These are phyloP conservation scores for Peromyscus leucopus DNA, from an alignment of 2,113 vertebrate species.

Conservation along the genomic window DNA sequence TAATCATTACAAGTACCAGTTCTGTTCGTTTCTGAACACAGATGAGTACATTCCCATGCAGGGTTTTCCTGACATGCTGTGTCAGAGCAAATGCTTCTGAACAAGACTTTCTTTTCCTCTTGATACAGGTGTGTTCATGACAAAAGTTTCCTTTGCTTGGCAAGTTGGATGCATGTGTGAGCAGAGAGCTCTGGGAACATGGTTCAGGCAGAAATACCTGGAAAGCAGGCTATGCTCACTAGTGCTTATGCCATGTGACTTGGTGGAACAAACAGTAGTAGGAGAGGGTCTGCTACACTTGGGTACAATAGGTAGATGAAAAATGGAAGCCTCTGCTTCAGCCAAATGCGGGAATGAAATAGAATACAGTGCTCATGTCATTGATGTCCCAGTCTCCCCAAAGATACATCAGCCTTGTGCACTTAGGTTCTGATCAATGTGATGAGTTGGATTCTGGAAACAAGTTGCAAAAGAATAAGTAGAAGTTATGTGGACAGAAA, in stretches of 20 bases:
- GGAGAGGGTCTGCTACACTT: background rate
- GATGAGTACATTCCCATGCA: background rate
- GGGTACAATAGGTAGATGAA: background rate
- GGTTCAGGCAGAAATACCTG: background rate
- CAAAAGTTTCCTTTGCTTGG: background rate
- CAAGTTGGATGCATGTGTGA: background rate
- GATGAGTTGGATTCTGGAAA: background rate
- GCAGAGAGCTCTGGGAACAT: background rate
- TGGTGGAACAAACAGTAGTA: background rate
- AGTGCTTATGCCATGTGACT: background rate
- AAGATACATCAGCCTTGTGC: background rate
- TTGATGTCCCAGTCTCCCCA: rapidly evolving
- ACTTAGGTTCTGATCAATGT: background rate
- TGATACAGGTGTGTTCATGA: background rate
- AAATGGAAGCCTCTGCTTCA: background rate
- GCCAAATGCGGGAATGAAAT: too few species aligned
- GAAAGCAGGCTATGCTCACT: background rate
- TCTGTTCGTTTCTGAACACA: background rate
- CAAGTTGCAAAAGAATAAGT: background rate
- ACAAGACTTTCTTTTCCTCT: background rate
- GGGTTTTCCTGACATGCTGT: background rate
- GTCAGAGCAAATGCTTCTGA: background rate
- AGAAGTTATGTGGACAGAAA: background rate
- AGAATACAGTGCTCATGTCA: background rate
- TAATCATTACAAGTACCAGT: background rate